phyloP scores from a whole-genome alignment of 2,113 vertebrate species.

The Daboia siamensis region DNA sequence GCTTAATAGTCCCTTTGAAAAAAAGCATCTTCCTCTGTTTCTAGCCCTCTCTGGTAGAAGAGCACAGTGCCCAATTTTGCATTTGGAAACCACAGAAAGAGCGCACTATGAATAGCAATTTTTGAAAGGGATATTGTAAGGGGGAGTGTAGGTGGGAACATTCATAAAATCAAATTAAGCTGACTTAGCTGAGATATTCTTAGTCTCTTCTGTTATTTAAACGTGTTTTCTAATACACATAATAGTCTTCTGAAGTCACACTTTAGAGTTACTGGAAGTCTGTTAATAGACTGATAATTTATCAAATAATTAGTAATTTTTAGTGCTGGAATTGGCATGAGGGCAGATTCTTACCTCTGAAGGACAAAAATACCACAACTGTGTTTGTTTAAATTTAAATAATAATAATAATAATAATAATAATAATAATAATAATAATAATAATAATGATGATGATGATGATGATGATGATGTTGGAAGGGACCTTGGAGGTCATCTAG shows the following conservation, averaged over 20 bases:
- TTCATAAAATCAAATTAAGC: neutral
- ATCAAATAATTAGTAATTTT: neutral
- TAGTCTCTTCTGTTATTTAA: neutral
- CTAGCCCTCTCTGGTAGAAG: neutral
- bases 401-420: too few relatives aligned
- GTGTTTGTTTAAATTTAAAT: neutral
- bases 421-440: too few relatives aligned
- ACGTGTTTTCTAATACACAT: neutral
- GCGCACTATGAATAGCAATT: neutral
- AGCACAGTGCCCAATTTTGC: neutral
- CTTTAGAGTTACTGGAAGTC: neutral
- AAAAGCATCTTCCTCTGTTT: neutral
- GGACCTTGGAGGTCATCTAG: too few relatives aligned
- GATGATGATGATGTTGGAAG: too few relatives aligned
- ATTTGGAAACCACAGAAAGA: neutral
- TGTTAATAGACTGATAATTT: neutral
- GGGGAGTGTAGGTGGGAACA: neutral
- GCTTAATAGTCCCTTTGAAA: neutral
- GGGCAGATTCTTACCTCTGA: neutral
- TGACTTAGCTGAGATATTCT: neutral
- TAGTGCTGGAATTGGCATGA: neutral
- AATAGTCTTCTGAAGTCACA: neutral
- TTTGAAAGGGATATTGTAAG: neutral
- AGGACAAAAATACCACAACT: neutral
- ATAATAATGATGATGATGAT: too few relatives aligned